These are phyloP conservation scores for Campylorhamphus procurvoides DNA, from an alignment of 2,113 vertebrate species.

Conservation along the genomic window DNA sequence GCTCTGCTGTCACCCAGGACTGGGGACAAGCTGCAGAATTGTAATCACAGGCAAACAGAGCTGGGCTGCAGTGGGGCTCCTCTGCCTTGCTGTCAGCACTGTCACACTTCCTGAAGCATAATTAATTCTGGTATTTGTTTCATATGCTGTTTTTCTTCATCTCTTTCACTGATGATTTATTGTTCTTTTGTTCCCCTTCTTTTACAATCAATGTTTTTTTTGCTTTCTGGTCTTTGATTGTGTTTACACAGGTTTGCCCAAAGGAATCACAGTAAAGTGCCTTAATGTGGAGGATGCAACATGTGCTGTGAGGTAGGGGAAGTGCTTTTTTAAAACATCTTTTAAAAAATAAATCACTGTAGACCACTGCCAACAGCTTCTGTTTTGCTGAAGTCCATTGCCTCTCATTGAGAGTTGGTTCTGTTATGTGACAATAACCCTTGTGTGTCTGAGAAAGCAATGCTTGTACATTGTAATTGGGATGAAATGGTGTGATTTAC, in stretches of 20 bases:
- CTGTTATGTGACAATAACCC: neutral
- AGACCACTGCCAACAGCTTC: neutral
- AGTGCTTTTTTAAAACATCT: neutral
- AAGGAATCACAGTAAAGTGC: neutral
- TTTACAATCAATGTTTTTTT: neutral
- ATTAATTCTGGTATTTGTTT: neutral
- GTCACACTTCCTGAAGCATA: neutral
- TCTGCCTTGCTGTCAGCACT: neutral
- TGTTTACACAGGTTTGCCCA: neutral
- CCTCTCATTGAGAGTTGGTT: neutral
- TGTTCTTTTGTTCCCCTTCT: neutral
- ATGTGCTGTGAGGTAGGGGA: neutral
- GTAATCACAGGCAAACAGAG: neutral
- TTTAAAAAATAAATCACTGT: neutral
- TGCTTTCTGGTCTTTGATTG: neutral
- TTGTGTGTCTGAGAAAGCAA: neutral
- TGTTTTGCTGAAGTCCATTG: neutral
- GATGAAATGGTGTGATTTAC: neutral
- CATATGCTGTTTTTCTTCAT: neutral
- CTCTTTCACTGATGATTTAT: neutral
- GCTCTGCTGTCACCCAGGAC: neutral
- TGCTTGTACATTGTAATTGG: neutral
- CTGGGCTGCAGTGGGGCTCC: neutral
- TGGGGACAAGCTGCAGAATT: neutral
- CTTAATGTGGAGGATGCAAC: neutral